Conservation (phyloP, 2,797 vertebrate species). For the Nothura maculosa region DNA sequence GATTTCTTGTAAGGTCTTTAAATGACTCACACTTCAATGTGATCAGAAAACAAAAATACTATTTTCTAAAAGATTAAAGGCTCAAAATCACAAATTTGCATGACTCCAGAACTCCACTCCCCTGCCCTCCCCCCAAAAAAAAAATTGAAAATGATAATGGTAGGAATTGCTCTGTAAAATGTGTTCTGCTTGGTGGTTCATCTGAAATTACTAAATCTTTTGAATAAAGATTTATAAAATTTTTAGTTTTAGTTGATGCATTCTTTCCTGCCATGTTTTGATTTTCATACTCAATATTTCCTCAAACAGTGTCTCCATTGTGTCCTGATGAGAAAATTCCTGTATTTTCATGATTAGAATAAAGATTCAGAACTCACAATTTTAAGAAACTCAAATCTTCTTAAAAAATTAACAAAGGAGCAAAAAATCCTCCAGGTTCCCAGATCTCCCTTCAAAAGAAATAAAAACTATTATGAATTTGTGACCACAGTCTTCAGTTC, state of each 20-base stretch:
- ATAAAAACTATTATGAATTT: not conserved
- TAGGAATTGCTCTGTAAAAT: not conserved
- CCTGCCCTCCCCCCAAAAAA: not conserved
- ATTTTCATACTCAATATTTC: not conserved
- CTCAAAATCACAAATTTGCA: not conserved
- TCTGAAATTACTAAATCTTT: not conserved
- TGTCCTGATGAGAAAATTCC: conserved; percentile 3
- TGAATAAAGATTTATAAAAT: not conserved
- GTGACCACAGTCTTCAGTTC: not conserved
- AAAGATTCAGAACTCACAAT: not conserved
- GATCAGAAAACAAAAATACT: not conserved
- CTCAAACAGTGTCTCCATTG: not conserved
- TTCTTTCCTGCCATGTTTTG: not conserved
- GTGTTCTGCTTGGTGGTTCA: not conserved
- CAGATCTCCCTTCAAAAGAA: accelerated
- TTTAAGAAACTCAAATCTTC: not conserved
- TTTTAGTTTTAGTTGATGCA: not conserved
- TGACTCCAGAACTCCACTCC: not conserved
- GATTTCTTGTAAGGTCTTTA: not conserved
- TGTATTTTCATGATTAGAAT: not conserved
- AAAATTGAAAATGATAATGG: not conserved
- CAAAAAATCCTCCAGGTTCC: not conserved
- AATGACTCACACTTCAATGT: not conserved
- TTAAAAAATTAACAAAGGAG: not conserved
- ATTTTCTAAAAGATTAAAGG: not conserved